Evolutionary conservation across 2,797 vertebrate genomes (phyloP).

Genomic region (Cossypha niveicapilla): DNA sequence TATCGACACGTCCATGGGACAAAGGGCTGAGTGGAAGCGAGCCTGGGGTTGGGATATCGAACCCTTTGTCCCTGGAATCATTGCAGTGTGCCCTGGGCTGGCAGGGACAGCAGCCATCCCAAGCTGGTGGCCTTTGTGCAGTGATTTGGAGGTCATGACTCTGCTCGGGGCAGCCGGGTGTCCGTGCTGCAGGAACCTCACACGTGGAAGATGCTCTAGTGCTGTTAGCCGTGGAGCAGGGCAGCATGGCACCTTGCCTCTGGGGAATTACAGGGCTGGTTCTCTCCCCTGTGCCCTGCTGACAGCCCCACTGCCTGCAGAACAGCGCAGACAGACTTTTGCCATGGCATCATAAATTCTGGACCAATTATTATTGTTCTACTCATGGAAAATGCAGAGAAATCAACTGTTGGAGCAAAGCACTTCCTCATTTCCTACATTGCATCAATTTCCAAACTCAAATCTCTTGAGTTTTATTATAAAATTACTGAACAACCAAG

Average conservation of each 20-base stretch:
- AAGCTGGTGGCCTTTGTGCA: neutral
- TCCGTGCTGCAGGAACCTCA: accelerated
- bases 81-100: neutral
- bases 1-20: neutral
- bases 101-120: neutral
- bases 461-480: constrained; percentile 13
- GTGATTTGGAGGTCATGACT: neutral
- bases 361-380: neutral
- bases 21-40: neutral
- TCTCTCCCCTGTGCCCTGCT: neutral
- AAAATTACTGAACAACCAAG: neutral
- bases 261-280: neutral
- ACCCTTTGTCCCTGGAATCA: neutral
- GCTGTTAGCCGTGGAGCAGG: accelerated
- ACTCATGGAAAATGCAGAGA: neutral
- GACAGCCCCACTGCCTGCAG: neutral
- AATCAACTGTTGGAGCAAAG: neutral
- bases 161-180: accelerated
- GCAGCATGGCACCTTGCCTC: neutral
- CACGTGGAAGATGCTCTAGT: accelerated
- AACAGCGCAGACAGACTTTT: neutral
- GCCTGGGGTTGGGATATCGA: neutral
- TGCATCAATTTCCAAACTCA: neutral
- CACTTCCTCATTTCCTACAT: neutral
- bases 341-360: neutral